Evolutionary conservation across 2,113 vertebrate genomes (phyloP).

Genomic region (Elanus axillaris): DNA sequence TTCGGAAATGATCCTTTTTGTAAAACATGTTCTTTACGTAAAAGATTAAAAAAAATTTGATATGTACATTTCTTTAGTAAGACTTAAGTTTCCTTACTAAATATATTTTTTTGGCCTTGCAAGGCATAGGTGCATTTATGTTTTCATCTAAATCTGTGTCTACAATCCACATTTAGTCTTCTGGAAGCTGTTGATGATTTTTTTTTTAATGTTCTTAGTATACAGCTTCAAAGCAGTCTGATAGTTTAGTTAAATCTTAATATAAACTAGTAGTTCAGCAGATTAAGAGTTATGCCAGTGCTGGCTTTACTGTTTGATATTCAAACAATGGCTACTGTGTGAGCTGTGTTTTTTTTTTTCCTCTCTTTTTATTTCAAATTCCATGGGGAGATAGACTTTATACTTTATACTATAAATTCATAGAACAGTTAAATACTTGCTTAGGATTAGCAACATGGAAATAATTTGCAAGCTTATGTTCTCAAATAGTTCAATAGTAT

Average conservation of each 20-base stretch:
- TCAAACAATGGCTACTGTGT: not conserved
- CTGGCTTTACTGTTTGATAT: not conserved
- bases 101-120: not conserved
- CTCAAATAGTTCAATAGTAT: not conserved
- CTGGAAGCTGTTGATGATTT: not conserved
- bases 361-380: not conserved
- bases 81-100: not conserved
- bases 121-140: not conserved
- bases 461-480: not conserved
- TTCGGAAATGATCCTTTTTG: not conserved
- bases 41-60: not conserved
- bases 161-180: not conserved
- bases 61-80: not conserved
- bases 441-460: not conserved
- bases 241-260: not conserved
- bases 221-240: not conserved
- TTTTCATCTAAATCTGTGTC: not conserved
- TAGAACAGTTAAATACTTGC: not conserved
- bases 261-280: not conserved
- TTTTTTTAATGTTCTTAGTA: not conserved
- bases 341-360: not conserved
- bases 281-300: not conserved
- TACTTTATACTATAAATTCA: not conserved
- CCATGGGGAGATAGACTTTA: not conserved
- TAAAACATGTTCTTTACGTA: not conserved